These are phyloP conservation scores for Pithys albifrons DNA, from an alignment of 2,113 vertebrate species.

Conservation along the genomic window DNA sequence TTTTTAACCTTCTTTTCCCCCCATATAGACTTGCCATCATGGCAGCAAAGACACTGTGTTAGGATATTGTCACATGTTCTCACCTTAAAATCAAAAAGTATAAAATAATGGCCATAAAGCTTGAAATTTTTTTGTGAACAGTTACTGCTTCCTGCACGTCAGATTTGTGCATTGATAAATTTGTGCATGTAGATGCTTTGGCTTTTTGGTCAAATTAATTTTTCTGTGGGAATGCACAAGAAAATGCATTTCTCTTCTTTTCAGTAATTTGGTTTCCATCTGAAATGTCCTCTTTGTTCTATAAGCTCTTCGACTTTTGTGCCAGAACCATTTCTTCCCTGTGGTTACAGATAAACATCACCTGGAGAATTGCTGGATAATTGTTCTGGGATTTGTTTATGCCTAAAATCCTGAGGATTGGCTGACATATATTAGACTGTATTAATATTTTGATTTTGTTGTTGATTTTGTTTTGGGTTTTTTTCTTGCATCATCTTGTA, in stretches of 20 bases:
- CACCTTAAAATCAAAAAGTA: not conserved
- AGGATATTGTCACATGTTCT: not conserved
- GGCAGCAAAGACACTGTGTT: not conserved
- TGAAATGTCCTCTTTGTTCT: not conserved
- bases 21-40: not conserved
- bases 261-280: not conserved
- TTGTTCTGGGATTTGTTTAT: not conserved
- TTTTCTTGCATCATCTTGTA: rapidly evolving
- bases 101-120: not conserved
- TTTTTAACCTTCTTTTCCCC: not conserved
- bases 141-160: not conserved
- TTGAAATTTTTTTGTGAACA: not conserved
- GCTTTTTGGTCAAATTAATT: not conserved
- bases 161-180: not conserved
- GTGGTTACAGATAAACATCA: not conserved
- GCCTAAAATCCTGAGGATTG: not conserved
- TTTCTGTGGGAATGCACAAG: not conserved
- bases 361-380: not conserved
- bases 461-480: not conserved
- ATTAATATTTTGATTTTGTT: not conserved
- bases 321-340: not conserved
- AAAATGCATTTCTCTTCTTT: not conserved
- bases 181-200: not conserved
- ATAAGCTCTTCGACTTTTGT: not conserved
- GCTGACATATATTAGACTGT: not conserved